A percentile compares a stretch with the other conserved stretches of the same genome.
These are phyloP conservation scores for Onthophagus taurus DNA, from an alignment of 1,140 invertebrate genomes.

Conservation along the genomic window DNA sequence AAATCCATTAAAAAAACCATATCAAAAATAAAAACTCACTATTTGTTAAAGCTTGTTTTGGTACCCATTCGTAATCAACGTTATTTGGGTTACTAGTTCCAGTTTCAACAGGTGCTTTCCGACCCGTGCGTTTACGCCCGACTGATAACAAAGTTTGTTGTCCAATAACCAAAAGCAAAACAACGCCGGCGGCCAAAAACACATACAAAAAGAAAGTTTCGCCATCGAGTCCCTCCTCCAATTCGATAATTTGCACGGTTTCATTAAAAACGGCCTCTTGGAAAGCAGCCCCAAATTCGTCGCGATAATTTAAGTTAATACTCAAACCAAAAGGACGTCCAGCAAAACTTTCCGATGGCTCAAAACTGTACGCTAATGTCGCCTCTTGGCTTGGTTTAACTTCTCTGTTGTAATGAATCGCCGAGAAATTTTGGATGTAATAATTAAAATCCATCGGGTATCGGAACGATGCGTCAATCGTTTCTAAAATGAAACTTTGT, in stretches of 20 bases:
- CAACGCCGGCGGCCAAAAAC: slow-evolving; percentile 79
- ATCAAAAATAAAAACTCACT: slow-evolving; percentile 58
- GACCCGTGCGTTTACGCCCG: slow-evolving; percentile 50
- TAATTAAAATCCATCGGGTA: slow-evolving; percentile 98
- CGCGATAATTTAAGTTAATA: slow-evolving; percentile 88
- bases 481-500: slow-evolving; percentile 84
- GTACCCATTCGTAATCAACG: slow-evolving; percentile 97
- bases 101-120: slow-evolving; percentile 59
- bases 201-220: slow-evolving; percentile 98
- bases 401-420: slow-evolving; percentile 72
- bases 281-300: slow-evolving; percentile 53
- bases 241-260: slow-evolving; percentile 93
- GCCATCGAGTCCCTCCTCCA: slow-evolving; percentile 93
- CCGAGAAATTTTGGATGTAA: slow-evolving; percentile 96
- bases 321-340: slow-evolving; percentile 92
- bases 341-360: slow-evolving; percentile 90
- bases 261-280: slow-evolving; percentile 95
- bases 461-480: slow-evolving; percentile 92
- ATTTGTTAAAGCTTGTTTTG: slow-evolving; percentile 75
- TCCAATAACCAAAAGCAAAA: slow-evolving; percentile 78
- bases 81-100: slow-evolving; percentile 81
- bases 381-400: slow-evolving; percentile 89
- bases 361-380: slow-evolving; percentile 90
- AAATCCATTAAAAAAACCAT: neutral
- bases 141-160: slow-evolving; percentile 82